These are phyloP conservation scores for Epizoanthus rinbou DNA, from an alignment of 92 coral and sea anemone genomes.

Conservation along the genomic window DNA sequence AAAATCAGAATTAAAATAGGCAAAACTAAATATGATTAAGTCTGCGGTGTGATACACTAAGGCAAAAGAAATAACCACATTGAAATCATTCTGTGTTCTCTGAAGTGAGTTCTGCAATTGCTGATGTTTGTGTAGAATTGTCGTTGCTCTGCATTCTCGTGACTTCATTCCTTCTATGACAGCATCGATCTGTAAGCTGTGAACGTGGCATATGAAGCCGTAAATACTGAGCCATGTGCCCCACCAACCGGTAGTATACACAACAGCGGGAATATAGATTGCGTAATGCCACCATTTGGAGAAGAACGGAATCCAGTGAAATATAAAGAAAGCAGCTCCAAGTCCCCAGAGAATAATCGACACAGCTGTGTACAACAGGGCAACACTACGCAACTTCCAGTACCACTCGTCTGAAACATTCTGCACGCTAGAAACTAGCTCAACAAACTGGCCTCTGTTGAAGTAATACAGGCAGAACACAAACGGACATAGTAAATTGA, in stretches of 20 bases:
- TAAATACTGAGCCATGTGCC: constrained; percentile 62
- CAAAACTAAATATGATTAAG: constrained; percentile 70
- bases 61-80: constrained; percentile 64
- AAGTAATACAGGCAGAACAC: constrained; percentile 59
- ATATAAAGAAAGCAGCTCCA: constrained; percentile 53
- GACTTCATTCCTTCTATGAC: constrained; percentile 53
- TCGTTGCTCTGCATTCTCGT: constrained; percentile 28
- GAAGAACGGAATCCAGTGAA: constrained; percentile 77
- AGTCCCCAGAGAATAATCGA: constrained; percentile 57
- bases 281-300: constrained; percentile 59
- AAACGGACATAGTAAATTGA: constrained; percentile 60
- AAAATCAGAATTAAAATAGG: constrained; percentile 66
- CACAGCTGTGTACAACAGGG: constrained; percentile 48
- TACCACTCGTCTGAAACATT: constrained; percentile 39
- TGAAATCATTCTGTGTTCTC: constrained; percentile 65
- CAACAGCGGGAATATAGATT: constrained; percentile 35
- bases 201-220: constrained; percentile 71
- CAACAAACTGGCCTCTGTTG: constrained; percentile 61
- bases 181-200: constrained; percentile 61
- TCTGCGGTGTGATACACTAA: constrained; percentile 60
- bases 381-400: constrained; percentile 41
- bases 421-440: constrained; percentile 68
- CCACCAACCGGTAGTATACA: constrained; percentile 71
- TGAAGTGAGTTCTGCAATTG: constrained; percentile 55
- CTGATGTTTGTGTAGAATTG: constrained; percentile 50